These are phyloP conservation scores for Pan paniscus DNA, from an alignment of 2,113 vertebrate genomes.

Conservation along the genomic window DNA sequence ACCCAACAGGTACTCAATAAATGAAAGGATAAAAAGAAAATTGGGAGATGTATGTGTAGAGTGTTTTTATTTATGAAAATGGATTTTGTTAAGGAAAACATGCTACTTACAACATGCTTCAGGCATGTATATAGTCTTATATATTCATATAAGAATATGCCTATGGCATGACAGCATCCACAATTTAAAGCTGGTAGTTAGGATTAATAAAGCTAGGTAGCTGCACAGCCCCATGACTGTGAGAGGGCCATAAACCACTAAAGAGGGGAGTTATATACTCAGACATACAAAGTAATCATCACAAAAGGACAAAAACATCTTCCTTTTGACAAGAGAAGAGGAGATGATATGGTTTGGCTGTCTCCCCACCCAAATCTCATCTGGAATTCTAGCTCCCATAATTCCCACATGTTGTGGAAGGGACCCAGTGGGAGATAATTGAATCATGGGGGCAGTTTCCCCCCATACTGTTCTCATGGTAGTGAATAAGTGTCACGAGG, in stretches of 20 bases:
- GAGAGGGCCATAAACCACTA: neutral
- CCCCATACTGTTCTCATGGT: too few species aligned
- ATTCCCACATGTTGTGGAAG: too few species aligned
- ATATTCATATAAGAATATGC: neutral
- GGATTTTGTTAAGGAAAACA: neutral
- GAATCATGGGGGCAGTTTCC: too few species aligned
- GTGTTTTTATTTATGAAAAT: slow-evolving; percentile 24
- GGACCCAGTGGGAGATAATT: too few species aligned
- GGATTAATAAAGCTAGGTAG: neutral
- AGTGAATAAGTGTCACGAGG: too few species aligned
- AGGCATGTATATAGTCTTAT: neutral
- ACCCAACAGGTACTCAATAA: neutral
- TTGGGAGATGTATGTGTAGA: neutral
- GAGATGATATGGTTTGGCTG: neutral
- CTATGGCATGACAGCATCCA: neutral
- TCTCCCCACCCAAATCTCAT: too few species aligned
- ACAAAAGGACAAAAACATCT: neutral
- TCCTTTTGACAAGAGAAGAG: neutral
- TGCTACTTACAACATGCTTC: neutral
- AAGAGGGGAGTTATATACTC: neutral
- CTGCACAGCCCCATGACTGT: neutral
- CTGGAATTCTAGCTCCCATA: too few species aligned
- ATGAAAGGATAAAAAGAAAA: neutral
- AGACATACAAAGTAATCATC: neutral
- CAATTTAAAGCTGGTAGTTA: neutral